Conservation (phyloP, 2,113 vertebrate genomes). For the Mesitornis unicolor region DNA sequence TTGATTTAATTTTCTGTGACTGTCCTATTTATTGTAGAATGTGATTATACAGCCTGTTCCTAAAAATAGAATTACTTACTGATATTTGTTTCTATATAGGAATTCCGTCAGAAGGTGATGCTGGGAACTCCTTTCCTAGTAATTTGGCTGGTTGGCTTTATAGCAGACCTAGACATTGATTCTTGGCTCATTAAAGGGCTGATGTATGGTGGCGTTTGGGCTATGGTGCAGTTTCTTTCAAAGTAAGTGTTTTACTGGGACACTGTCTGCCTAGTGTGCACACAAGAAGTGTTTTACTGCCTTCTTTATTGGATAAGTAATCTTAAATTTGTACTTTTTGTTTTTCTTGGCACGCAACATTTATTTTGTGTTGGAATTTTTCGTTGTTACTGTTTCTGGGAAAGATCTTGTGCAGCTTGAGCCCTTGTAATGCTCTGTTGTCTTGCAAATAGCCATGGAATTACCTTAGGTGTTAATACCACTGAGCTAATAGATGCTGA, state of each 20-base stretch:
- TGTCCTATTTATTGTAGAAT: background rate
- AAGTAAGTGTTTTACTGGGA: slow-evolving; percentile 82
- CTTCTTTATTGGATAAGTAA: background rate
- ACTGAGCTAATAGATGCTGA: background rate
- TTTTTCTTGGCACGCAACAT: background rate
- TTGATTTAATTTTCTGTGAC: background rate
- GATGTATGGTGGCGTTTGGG: slow-evolving; percentile 95
- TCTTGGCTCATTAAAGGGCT: slow-evolving; percentile 97
- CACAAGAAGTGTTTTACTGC: background rate
- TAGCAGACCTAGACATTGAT: slow-evolving; percentile 95
- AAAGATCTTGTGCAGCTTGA: background rate
- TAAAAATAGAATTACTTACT: slow-evolving; percentile 28
- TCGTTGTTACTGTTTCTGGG: background rate
- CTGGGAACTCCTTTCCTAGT: slow-evolving; percentile 98
- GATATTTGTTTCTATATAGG: slow-evolving; percentile 76
- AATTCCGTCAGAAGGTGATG: slow-evolving; percentile 99
- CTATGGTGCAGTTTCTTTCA: slow-evolving; percentile 94
- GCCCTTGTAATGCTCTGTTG: background rate
- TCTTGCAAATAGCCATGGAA: background rate
- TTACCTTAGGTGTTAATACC: background rate
- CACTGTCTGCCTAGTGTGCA: background rate
- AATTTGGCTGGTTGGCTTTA: slow-evolving; percentile 98
- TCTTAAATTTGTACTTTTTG: background rate
- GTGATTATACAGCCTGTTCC: background rate
- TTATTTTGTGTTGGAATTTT: background rate